Conservation (phyloP, 2,888 invertebrate species). For the Teinopalpus imperialis region DNA sequence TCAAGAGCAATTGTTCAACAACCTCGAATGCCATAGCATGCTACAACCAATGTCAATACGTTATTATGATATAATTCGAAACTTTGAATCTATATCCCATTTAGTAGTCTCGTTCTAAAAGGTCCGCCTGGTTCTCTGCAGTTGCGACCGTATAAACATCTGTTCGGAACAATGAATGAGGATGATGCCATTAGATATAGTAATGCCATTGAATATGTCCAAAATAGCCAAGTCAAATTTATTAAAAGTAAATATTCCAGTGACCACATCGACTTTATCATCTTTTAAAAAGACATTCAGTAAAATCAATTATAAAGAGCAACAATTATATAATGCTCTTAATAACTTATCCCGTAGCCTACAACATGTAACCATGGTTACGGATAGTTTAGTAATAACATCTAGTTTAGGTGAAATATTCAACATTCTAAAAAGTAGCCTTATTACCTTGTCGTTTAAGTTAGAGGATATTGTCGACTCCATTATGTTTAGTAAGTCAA, state of each 20-base stretch:
- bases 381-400: constrained; percentile 7
- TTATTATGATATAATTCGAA: constrained; percentile 15
- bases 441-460: constrained; percentile 26
- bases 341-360: constrained; percentile 3
- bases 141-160: constrained; percentile 30
- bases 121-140: constrained; percentile 32
- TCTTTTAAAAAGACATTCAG: constrained; percentile 10
- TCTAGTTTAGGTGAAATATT: constrained; percentile 12
- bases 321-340: constrained; percentile 18
- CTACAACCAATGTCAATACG: not conserved
- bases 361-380: constrained; percentile 3
- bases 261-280: constrained; percentile 10
- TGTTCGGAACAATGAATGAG: not conserved
- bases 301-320: constrained; percentile 8
- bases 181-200: constrained; percentile 20
- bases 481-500: not conserved
- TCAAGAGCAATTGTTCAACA: not conserved
- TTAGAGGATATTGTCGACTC: constrained; percentile 17
- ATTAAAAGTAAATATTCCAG: constrained; percentile 27
- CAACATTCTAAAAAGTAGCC: constrained; percentile 21
- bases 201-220: constrained; percentile 19
- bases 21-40: not conserved
- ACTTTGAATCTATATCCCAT: constrained; percentile 19
- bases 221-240: constrained; percentile 25
- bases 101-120: constrained; percentile 12